Percentiles rank a stretch among this genome's conserved stretches.
These are phyloP conservation scores for Aporophyla nigra DNA, from an alignment of 2,888 invertebrate genomes.

Conservation along the genomic window DNA sequence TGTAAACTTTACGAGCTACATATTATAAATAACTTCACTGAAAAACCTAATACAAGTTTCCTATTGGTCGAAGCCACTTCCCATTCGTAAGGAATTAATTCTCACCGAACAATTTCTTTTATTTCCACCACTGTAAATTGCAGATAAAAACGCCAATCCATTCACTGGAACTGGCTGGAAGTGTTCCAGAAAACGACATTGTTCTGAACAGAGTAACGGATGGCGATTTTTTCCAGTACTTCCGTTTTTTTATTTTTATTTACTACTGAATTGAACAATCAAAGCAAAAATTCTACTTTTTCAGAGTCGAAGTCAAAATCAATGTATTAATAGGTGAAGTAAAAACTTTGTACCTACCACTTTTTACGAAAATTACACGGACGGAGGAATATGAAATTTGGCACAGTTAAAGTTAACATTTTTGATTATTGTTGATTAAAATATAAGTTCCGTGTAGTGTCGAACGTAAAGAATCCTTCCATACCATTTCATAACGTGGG, in stretches of 20 bases:
- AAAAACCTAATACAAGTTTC: background rate
- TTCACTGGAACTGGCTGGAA: conserved; percentile 32
- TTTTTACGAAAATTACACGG: no score
- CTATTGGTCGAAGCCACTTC: conserved; percentile 13
- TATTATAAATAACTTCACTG: background rate
- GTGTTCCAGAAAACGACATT: conserved; percentile 33
- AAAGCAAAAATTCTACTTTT: background rate
- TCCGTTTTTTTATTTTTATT: background rate
- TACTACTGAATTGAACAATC: background rate
- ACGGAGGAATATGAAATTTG: no score
- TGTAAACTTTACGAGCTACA: background rate
- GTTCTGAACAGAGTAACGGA: conserved; percentile 15
- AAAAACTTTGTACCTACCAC: no score
- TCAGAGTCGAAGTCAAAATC: background rate
- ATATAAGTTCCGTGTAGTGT: no score
- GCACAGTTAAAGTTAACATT: no score
- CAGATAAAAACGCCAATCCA: conserved; percentile 36
- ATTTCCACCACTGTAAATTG: background rate
- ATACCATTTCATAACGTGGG: no score
- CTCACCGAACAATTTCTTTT: conserved; percentile 6
- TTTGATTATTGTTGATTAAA: no score
- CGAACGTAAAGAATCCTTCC: no score
- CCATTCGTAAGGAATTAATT: conserved; percentile 11
- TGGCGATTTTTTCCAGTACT: background rate
- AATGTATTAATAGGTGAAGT: no score